A percentile compares a stretch with the other conserved stretches of the same genome.
Conservation (phyloP, 37 sponge, comb jelly and placozoan species). For the Spongilla lacustris region DNA sequence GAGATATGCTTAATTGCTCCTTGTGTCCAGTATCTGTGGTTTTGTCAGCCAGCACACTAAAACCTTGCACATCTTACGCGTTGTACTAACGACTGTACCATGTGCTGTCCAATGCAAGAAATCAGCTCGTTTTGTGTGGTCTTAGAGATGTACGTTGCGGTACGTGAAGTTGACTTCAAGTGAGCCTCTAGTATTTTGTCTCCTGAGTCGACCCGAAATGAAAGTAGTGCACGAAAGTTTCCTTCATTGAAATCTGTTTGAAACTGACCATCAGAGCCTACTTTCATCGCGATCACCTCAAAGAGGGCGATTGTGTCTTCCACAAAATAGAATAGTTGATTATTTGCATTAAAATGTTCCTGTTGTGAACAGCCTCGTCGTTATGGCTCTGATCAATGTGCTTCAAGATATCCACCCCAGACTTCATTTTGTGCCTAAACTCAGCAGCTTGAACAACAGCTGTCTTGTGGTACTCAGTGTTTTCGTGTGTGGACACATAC, state of each 20-base stretch:
- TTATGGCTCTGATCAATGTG: too few species aligned
- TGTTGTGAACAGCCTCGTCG: too few species aligned
- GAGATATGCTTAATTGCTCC: slow-evolving; percentile 36
- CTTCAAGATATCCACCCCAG: too few species aligned
- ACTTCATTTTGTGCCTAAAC: too few species aligned
- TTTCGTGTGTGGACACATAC: too few species aligned
- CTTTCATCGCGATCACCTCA: too few species aligned
- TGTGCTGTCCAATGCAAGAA: slow-evolving; percentile 13
- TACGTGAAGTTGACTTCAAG: slow-evolving; percentile 24
- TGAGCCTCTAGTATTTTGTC: slow-evolving; percentile 33
- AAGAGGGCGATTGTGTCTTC: too few species aligned
- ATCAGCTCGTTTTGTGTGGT: slow-evolving; percentile 51
- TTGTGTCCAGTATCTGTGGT: slow-evolving; percentile 35
- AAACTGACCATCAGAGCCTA: too few species aligned
- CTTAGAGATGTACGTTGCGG: slow-evolving; percentile 35
- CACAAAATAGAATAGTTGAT: too few species aligned
- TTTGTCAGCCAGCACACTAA: slow-evolving; percentile 49
- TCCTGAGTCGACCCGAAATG: slow-evolving; percentile 55
- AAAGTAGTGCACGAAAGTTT: slow-evolving; percentile 44
- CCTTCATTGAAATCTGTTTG: slow-evolving; percentile 16
- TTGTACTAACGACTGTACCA: slow-evolving; percentile 9
- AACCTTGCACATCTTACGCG: slow-evolving; percentile 29
- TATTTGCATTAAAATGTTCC: too few species aligned
- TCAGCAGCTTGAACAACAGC: too few species aligned
- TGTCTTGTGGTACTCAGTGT: too few species aligned